phyloP scores from a whole-genome alignment of 53 echinoderm and acorn worm species.

The Crossaster papposus region DNA sequence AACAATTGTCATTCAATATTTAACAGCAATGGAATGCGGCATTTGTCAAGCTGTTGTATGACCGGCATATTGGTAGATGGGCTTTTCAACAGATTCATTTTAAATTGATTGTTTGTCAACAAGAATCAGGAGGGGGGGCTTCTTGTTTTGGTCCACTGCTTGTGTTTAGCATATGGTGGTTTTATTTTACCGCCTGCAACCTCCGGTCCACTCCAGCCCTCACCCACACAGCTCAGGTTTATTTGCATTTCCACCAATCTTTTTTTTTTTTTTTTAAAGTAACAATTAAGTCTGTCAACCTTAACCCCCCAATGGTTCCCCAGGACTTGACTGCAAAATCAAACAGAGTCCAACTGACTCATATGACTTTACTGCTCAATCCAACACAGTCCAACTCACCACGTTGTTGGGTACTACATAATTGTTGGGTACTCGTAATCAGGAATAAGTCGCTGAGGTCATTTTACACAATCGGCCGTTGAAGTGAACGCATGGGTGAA shows the following conservation, averaged over 20 bases:
- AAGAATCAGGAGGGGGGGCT: not conserved
- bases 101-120: not conserved
- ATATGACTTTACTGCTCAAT: too few relatives aligned
- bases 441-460: too few relatives aligned
- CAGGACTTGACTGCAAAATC: too few relatives aligned
- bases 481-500: too few relatives aligned
- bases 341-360: too few relatives aligned
- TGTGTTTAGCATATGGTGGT: not conserved
- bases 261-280: too few relatives aligned
- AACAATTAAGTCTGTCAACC: too few relatives aligned
- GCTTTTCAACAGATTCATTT: not conserved
- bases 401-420: too few relatives aligned
- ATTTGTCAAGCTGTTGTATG: not conserved
- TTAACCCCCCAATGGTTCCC: too few relatives aligned
- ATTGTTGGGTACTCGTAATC: too few relatives aligned
- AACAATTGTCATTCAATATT: not conserved
- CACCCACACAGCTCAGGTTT: not conserved
- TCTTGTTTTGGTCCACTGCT: not conserved
- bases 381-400: too few relatives aligned
- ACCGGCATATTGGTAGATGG: not conserved
- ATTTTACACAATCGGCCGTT: too few relatives aligned
- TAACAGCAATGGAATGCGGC: not conserved
- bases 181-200: not conserved
- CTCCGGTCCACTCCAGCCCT: not conserved
- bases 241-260: not conserved